Conservation (phyloP, 2,888 invertebrate species). For the Embidobia sp. region DNA sequence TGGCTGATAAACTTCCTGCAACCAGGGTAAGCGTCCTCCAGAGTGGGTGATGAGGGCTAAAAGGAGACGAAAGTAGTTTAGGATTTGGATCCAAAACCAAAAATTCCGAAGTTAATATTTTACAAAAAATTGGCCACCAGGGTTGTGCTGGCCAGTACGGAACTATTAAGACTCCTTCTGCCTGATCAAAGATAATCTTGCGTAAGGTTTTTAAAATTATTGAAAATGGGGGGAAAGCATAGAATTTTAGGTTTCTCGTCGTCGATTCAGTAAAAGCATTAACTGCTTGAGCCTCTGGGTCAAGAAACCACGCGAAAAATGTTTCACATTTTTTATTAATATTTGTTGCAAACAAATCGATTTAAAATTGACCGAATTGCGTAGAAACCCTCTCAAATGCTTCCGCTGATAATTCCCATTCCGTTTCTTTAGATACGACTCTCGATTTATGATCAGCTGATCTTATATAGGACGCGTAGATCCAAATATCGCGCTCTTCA, state of each 20-base stretch:
- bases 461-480: constrained; percentile 37
- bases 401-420: constrained; percentile 44
- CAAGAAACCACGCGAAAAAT: constrained; percentile 34
- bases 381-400: constrained; percentile 33
- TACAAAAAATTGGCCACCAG: not conserved
- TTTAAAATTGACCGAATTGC: constrained; percentile 32
- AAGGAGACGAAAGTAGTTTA: constrained; percentile 15
- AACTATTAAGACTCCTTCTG: constrained; percentile 71
- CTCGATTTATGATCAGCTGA: constrained; percentile 56
- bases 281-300: constrained; percentile 43
- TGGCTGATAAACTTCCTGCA: constrained; percentile 7
- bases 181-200: constrained; percentile 60
- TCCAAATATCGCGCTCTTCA: constrained; percentile 24
- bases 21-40: constrained; percentile 10
- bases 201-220: too few relatives aligned
- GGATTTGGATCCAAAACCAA: constrained; percentile 27
- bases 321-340: not conserved
- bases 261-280: constrained; percentile 49
- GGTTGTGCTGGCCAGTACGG: constrained; percentile 13
- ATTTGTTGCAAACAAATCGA: not conserved
- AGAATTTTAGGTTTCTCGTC: too few relatives aligned
- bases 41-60: constrained; percentile 12
- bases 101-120: constrained; percentile 27
- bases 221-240: too few relatives aligned
- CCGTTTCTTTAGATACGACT: constrained; percentile 30